Base-by-base conservation (phyloP, 2,888 invertebrate species). In the Teleiodes luculella region DNA sequence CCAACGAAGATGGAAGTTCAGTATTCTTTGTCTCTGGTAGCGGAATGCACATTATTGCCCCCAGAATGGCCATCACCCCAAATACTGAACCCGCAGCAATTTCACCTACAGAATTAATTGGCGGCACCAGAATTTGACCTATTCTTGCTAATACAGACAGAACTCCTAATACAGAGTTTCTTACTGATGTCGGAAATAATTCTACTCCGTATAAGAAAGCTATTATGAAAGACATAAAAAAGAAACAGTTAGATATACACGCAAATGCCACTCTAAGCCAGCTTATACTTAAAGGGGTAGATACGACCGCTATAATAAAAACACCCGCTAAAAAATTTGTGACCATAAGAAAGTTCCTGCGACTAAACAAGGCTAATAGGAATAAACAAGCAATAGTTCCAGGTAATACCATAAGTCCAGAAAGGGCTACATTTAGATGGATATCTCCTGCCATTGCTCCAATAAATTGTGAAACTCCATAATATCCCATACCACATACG, bases 161-260 rank as follows among this genome's bases (percentile, higher is more conserved):
- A 11, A 94, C 87, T 0, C 97, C 97, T 60, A 97, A 91, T 0
- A 95, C 96, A 48, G 94, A 93, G 72, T 96, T 96, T 28, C 97
- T 91, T 0, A 96, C 92, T 1, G 95, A 93, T 0, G 97, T 97
- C 0, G 97, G 97, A 73, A 96, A 97, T 14, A 96, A 77, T 80
- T 97, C 97, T 0, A 95, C 95, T 0, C 94, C 93, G 74, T 94
- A 97, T 14, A 97, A 91, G 75, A 96, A 97, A 4, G 94, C 93
- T 28, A 94, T 93, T 0, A 96, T 94, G 72, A 97, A 97, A 0
- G 94, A 92, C 46, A 95, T 91, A 0, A 95, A 94, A 63, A 95
- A 93, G 14, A 95, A 95, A 58, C 94, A 92, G 65, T 96, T 94
- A 2, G 94, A 95, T 45, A 93, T 66, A 57, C 93, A 92, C 7